phyloP scores from a whole-genome alignment of 2,113 vertebrate species.

The Dromaius novaehollandiae region DNA sequence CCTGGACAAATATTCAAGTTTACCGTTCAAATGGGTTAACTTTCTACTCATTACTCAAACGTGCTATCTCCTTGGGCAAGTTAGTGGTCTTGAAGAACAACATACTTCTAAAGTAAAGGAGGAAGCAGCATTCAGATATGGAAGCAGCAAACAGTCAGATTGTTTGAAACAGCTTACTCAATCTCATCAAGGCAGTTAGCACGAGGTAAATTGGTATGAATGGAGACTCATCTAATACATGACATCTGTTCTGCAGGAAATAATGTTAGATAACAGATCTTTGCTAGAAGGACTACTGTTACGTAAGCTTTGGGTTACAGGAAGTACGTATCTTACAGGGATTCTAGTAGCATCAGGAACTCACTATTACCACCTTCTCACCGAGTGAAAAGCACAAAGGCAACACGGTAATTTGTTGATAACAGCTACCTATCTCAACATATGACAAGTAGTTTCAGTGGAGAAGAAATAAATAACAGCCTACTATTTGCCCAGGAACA shows the following conservation, averaged over 20 bases:
- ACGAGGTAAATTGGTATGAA: accelerated
- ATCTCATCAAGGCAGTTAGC: neutral
- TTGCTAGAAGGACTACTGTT: no score
- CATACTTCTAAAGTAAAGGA: neutral
- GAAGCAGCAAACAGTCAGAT: neutral
- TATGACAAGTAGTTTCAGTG: neutral
- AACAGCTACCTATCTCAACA: neutral
- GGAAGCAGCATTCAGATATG: neutral
- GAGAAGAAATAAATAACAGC: neutral
- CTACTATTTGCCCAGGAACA: neutral
- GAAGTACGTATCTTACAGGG: neutral
- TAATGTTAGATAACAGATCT: neutral
- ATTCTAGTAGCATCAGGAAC: neutral
- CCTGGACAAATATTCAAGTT: neutral
- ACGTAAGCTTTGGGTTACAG: neutral
- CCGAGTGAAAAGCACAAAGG: neutral
- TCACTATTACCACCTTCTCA: neutral
- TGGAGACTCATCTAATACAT: neutral
- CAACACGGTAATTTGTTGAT: neutral
- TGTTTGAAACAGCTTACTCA: neutral
- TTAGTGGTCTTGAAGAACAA: neutral
- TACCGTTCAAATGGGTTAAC: neutral
- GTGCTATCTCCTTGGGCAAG: neutral
- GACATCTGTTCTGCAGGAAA: neutral
- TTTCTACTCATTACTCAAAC: neutral